These are phyloP conservation scores for Megalops atlanticus DNA, from an alignment of 2,113 vertebrate genomes.

Conservation along the genomic window DNA sequence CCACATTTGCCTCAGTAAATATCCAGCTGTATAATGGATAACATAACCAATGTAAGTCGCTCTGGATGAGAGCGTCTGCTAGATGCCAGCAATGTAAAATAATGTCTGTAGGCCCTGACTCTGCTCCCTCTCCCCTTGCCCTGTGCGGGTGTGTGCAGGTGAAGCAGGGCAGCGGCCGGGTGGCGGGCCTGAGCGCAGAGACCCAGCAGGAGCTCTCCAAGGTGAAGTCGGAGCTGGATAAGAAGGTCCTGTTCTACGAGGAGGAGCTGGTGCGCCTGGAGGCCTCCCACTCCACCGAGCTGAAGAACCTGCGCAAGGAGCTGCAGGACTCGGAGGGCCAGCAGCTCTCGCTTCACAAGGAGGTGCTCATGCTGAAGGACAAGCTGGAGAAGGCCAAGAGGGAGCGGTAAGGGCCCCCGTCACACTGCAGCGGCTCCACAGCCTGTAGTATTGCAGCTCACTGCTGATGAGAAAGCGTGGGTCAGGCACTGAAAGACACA, in stretches of 20 bases:
- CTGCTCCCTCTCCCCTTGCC: no score
- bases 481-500: background rate
- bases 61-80: no score
- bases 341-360: constrained; percentile 84
- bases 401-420: constrained; percentile 75
- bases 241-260: constrained; percentile 90
- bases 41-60: no score
- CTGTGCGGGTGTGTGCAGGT: constrained; percentile 53
- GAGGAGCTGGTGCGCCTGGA: constrained; percentile 89
- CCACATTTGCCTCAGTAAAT: no score
- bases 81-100: no score
- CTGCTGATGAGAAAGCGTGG: background rate
- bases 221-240: constrained; percentile 88
- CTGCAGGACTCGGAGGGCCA: constrained; percentile 89
- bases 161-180: constrained; percentile 82
- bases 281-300: constrained; percentile 82
- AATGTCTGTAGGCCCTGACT: background rate
- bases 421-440: background rate
- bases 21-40: no score
- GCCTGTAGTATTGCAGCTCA: no score
- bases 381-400: constrained; percentile 86
- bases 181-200: constrained; percentile 66
- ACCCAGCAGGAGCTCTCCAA: constrained; percentile 89
- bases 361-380: constrained; percentile 83
- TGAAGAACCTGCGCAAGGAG: constrained; percentile 88